Conservation (phyloP, 1,140 invertebrate species). For the Rhagoletis zephyria region DNA sequence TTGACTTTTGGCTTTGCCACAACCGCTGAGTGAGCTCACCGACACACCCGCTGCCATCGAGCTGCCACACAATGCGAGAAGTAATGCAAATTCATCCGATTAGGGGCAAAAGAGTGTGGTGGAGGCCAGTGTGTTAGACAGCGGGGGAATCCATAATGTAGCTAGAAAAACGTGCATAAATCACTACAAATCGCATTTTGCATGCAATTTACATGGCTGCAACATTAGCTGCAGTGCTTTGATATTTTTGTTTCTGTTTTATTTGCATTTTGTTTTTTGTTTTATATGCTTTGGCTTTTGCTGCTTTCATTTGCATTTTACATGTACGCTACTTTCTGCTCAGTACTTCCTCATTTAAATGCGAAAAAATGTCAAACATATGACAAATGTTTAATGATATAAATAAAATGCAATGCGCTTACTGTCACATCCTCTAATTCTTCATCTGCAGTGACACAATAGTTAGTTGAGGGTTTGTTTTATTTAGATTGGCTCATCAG, state of each 20-base stretch:
- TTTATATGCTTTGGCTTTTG: not conserved
- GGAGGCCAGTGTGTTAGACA: not conserved
- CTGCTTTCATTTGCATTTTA: not conserved
- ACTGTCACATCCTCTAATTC: not conserved
- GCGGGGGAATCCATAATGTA: not conserved
- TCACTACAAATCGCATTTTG: conserved; percentile 34
- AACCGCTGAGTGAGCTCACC: not conserved
- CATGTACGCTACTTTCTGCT: not conserved
- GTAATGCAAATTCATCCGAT: not conserved
- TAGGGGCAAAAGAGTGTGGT: not conserved
- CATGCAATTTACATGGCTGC: conserved; percentile 12
- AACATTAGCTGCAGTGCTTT: conserved; percentile 15
- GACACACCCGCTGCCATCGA: not conserved
- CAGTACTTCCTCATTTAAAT: not conserved
- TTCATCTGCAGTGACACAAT: no score
- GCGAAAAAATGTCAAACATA: not conserved
- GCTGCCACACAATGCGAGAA: not conserved
- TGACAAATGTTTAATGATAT: not conserved
- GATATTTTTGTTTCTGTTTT: not conserved
- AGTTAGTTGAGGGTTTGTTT: no score
- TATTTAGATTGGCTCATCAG: no score
- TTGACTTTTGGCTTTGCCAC: not conserved
- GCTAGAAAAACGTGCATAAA: conserved; percentile 13
- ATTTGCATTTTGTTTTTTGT: not conserved
- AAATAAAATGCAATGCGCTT: not conserved